Evolutionary conservation across 2,113 vertebrate species (phyloP), one percentile per base, ranked within the genome.

Genomic region (Lepisosteus osseus): DNA sequence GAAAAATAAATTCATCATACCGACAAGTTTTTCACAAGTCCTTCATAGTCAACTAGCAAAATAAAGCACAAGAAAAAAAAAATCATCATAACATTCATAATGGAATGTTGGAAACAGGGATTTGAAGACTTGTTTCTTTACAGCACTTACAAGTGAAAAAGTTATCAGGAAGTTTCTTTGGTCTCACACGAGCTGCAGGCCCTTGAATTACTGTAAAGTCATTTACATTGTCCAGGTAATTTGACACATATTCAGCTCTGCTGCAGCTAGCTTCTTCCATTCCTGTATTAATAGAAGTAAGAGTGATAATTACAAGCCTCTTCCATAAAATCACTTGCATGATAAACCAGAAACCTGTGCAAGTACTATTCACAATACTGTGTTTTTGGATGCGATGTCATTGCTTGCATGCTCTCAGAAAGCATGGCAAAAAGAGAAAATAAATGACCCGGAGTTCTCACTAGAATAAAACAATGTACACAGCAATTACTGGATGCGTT

Each of bases 231-330:
- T 83, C 0, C 65, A 93, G 89, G 81, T 95, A 97, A 57, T 86
- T 14, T 0, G 90, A 90, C 85, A 99, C 93, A 11, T 79, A 95
- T 2, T 85, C 88, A 17, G 91, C 72, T 55, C 87, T 86, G 0
- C 79, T 70, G 83, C 95, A 97, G 2, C 84, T 91, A 3, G 92
- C 97, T 72, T 85, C 86, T 14, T 98, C 97, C 97, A 99, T 99
- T 63, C 97, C 97, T 99, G 83, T 4, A 54, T 59, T 77, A 76
- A 78, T 59, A 29, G 17, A 40, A 79, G 76, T 14, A 56, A 0
- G 70, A 29, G 29, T 29, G 29, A 29, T 29, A 1, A 29, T 29
- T 29, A 29, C 29, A 29, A 29, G 29, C 29, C 29, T 29, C 29
- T 29, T 29, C 29, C 29, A 29, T 29, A 29, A 29, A 29, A 29